Conservation (phyloP, 2,113 vertebrate genomes). For the Brachyhypopomus gauderio region DNA sequence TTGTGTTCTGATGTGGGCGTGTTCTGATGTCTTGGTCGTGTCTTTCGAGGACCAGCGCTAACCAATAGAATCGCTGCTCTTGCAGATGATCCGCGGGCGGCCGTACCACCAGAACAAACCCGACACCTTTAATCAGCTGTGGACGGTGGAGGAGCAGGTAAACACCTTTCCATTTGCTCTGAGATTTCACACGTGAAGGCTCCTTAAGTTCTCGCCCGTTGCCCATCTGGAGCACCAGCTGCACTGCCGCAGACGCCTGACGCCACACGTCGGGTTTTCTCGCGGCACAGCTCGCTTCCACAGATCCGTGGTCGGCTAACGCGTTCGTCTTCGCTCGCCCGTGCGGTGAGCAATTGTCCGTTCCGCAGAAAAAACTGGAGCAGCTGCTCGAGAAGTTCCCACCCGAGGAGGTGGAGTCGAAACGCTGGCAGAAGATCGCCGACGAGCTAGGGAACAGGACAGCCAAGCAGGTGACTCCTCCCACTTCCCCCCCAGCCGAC, state of each 20-base stretch:
- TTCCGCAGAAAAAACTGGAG: conserved; percentile 91
- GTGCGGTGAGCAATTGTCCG: background rate
- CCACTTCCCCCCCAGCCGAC: conserved; percentile 76
- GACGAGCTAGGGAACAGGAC: conserved; percentile 94
- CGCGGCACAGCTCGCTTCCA: background rate
- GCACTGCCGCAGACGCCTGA: too few species aligned
- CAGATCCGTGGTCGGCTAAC: too few species aligned
- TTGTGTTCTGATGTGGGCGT: too few species aligned
- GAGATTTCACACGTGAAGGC: too few species aligned
- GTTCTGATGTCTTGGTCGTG: too few species aligned
- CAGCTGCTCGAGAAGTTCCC: conserved; percentile 94
- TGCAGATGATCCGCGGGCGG: conserved; percentile 93
- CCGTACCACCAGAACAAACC: conserved; percentile 92
- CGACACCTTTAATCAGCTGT: conserved; percentile 97
- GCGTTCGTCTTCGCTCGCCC: background rate
- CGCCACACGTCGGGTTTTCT: too few species aligned
- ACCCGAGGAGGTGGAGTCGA: conserved; percentile 95
- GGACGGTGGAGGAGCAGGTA: conserved; percentile 98
- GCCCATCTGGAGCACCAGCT: too few species aligned
- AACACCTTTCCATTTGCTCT: background rate
- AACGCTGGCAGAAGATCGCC: conserved; percentile 97
- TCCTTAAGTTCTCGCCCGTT: too few species aligned
- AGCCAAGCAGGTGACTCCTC: conserved; percentile 86
- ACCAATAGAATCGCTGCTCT: conserved; percentile 47
- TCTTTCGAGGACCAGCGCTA: background rate